Evolutionary conservation across 2,113 vertebrate species (phyloP).

Genomic region (Paramisgurnus dabryanus): DNA sequence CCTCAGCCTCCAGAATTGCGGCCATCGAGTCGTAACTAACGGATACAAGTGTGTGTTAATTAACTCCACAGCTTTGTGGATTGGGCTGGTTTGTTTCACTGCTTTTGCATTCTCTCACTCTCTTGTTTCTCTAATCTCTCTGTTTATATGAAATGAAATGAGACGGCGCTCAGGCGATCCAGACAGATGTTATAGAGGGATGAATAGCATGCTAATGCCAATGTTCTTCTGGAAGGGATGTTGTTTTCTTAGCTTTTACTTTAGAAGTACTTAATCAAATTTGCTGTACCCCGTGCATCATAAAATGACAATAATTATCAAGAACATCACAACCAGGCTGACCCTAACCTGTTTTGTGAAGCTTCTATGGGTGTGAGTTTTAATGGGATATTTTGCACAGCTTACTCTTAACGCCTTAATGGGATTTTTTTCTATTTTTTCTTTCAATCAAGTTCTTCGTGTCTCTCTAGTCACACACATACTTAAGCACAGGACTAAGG

Average conservation of each 20-base stretch:
- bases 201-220: constrained; percentile 38
- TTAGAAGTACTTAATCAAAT: background rate
- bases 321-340: background rate
- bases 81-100: constrained; percentile 47
- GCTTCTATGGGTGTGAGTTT: background rate
- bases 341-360: background rate
- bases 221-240: background rate
- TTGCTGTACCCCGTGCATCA: background rate
- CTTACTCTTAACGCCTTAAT: constrained; percentile 1
- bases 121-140: constrained; percentile 28
- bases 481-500: constrained; percentile 53
- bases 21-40: constrained; percentile 50
- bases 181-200: constrained; percentile 25
- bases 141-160: constrained; percentile 39
- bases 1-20: constrained; percentile 27
- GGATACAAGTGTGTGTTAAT: constrained; percentile 51
- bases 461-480: constrained; percentile 56
- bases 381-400: background rate
- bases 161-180: constrained; percentile 26
- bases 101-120: constrained; percentile 13
- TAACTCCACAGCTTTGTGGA: constrained; percentile 47
- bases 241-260: background rate
- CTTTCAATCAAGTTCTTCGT: constrained; percentile 34
- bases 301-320: background rate
- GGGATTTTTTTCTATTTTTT: constrained; percentile 11